Base-by-base conservation (phyloP, 2,888 invertebrate genomes). In the Neocrepidodera transversa region DNA sequence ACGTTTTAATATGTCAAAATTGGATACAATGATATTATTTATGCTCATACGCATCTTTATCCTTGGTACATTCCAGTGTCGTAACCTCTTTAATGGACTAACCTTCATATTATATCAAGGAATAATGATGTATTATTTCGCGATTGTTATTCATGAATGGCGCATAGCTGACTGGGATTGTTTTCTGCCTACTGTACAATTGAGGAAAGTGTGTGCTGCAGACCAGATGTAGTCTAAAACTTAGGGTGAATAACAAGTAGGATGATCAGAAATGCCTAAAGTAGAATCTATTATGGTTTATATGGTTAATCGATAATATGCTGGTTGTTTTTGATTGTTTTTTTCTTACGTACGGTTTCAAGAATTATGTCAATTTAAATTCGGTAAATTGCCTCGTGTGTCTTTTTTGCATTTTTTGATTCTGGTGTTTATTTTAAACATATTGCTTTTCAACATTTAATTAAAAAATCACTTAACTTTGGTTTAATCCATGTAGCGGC, bases 71-170 rank as follows among this genome's bases (percentile, higher is more conserved):
- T n/a, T n/a, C n/a, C n/a, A n/a, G n/a, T 30, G 30, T 10, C 30
- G 30, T 30, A 30, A 10, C 30, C 30, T 30, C 8, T 30, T 10
- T 2, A 8, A 2, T 30, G 2, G 5, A 30, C 30, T 2, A 32
- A 5, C 32, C 32, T 2, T 13, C 4, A n/a, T 17, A 36, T 32
- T 16, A 56, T 16, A 40, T 51, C 35, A 42, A 54, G 58, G 54
- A 57, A 58, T 61, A 57, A 61, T 58, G 58, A 58, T 61, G 57
- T 60, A 60, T 60, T 58, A 58, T 62, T 58, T 56, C 48, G 32
- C 51, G 53, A 57, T 62, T 54, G 58, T 52, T 62, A 62, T 62
- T 62, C 62, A 62, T 62, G 58, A 40, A 38, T 58, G 30, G 38
- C 52, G 61, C 53, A 58, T 58, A 40, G 52, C 53, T 32, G 30